Percentiles rank a stretch among this genome's conserved stretches.
These are phyloP conservation scores for Piprites chloris DNA, from an alignment of 2,113 vertebrate species.

Conservation along the genomic window DNA sequence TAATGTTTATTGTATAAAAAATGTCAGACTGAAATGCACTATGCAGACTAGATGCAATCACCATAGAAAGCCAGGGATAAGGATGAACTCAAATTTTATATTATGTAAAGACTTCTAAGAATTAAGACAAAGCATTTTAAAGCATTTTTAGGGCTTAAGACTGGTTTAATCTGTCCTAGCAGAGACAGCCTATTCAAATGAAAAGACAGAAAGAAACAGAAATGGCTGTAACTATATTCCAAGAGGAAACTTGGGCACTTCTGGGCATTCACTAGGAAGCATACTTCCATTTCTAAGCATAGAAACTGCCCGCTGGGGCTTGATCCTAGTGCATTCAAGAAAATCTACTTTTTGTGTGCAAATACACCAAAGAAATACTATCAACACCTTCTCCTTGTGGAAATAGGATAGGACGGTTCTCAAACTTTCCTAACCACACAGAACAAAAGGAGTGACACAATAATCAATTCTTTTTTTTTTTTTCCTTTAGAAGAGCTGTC, in stretches of 20 bases:
- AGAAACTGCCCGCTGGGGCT: neutral
- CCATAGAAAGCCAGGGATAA: neutral
- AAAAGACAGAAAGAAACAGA: neutral
- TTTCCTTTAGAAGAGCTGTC: neutral
- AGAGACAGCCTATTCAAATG: neutral
- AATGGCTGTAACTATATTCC: neutral
- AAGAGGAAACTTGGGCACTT: neutral
- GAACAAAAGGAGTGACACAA: neutral
- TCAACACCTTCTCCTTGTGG: neutral
- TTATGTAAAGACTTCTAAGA: neutral
- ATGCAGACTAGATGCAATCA: neutral
- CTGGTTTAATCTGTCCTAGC: neutral
- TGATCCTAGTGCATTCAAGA: rapidly evolving
- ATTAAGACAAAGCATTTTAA: neutral
- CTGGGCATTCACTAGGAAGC: neutral
- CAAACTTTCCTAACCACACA: neutral
- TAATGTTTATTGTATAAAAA: neutral
- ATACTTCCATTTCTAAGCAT: neutral
- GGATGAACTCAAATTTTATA: neutral
- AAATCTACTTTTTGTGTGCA: neutral
- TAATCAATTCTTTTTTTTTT: neutral
- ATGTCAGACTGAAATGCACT: neutral
- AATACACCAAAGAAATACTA: neutral
- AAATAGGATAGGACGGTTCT: neutral
- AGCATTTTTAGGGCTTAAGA: neutral